These are phyloP conservation scores for Aricia agestis DNA, from an alignment of 1,140 invertebrate species.

Conservation along the genomic window DNA sequence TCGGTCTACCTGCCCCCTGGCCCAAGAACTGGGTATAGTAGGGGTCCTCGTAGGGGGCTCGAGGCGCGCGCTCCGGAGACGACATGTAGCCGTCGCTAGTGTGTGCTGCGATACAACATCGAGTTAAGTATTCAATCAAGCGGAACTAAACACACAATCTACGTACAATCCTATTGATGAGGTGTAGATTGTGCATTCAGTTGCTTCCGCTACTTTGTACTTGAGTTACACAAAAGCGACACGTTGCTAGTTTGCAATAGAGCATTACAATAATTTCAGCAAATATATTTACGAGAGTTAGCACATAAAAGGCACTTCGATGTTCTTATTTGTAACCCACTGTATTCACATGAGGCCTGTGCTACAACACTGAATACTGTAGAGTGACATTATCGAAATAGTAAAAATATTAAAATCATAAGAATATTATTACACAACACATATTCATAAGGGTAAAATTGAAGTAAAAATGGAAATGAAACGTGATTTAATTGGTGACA, in stretches of 20 bases:
- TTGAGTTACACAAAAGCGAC: slow-evolving; percentile 5
- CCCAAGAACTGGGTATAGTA: slow-evolving; percentile 87
- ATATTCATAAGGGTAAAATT: background rate
- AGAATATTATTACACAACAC: slow-evolving; percentile 7
- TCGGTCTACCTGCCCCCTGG: slow-evolving; percentile 77
- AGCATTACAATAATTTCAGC: background rate
- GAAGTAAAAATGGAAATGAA: background rate
- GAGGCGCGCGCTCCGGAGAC: slow-evolving; percentile 86
- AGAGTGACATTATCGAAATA: background rate
- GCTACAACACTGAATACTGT: background rate
- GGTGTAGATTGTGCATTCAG: slow-evolving; percentile 3
- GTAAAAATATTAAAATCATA: background rate
- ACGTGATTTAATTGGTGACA: background rate
- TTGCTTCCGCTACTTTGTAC: slow-evolving; percentile 4
- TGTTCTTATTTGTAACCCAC: background rate
- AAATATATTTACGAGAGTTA: background rate
- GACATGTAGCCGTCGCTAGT: slow-evolving; percentile 89
- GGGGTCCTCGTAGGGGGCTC: slow-evolving; percentile 87
- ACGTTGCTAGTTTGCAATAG: slow-evolving; percentile 3
- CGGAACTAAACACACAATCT: slow-evolving; percentile 6
- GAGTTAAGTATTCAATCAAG: no score
- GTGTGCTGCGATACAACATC: slow-evolving; percentile 48
- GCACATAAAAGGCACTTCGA: slow-evolving; percentile 1
- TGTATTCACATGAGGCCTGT: background rate
- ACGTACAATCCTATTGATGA: background rate